Base-by-base conservation (phyloP, 64 coral and sea anemone species). In the Stylophora pistillata region DNA sequence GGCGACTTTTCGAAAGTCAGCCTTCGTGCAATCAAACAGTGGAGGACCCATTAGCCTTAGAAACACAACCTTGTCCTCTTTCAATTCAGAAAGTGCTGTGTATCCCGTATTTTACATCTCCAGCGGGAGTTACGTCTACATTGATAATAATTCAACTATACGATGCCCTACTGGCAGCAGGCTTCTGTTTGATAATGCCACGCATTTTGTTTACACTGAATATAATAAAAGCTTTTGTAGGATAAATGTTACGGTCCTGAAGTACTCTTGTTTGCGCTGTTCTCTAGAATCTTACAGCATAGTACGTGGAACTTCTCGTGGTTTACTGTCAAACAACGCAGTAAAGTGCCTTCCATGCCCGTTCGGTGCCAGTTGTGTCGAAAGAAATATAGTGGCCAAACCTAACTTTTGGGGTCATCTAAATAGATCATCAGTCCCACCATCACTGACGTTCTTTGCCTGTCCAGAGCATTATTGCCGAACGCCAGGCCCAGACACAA, bases 401-500 rank as follows among this genome's bases (percentile, higher is more conserved):
- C 55, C 23, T 23, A 77, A 88, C 34, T 88, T 77, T 53, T 88
- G 86, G 86, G 86, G 86, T 56, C 77, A 76, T 54, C 26, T 0
- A 11, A 66, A 15, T 47, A 47, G 37, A 13, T 59, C 12, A 12
- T 32, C 30, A 12, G 12, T 34, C 37, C 71, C 73, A 59, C 86
- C 55, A 32, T 58, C 59, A n/a, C 10, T 88, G 55, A 77, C 34
- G 21, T 88, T 88, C 27, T 41, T 33, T 12, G 58, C 56, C 53
- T 88, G 86, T 20, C 86, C 86, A 30, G 86, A 88, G 64, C 29
- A 77, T 15, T 88, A 88, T 26, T 88, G 86, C 55, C 54, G 5
- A 58, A 28, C 18, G 9, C 72, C 86, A 28, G 76, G 21, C 34
- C 59, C 71, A 21, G 71, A 47, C 72, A 9, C 30, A 11, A 6